Base-by-base conservation (phyloP, 2,888 invertebrate species). In the Muscina levida region DNA sequence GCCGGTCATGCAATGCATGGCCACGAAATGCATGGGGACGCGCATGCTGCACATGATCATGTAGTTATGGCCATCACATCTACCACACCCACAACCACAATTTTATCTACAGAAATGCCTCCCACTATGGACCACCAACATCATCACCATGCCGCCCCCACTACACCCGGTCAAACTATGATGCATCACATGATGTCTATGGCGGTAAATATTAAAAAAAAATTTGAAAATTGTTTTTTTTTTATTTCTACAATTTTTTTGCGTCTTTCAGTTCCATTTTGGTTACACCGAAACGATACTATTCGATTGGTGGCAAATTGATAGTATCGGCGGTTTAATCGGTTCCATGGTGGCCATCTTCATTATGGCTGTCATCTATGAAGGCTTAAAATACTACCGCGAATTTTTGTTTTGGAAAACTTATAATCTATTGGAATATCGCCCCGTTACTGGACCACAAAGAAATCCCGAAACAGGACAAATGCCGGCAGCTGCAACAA, bases 341-440 rank as follows among this genome's bases (percentile, higher is more conserved):
- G 96, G 95, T 53, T 98, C 98, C 3, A 97, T 98, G 92, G 91
- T 98, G 83, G 96, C 95, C 57, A 96, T 99, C 86, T 96, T 98
- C 88, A 92, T 97, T 82, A 93, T 98, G 93, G 98, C 98, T 5
- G 93, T 97, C 70, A 91, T 98, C 26, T 99, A 99, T 90, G 99
- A 99, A 92, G 98, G 97, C 82, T 90, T 93, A 1, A 93, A 93
- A 88, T 93, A 93, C 87, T 93, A 93, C 87, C 92, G 93, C 85
- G 96, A 96, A 91, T 95, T 94, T 91, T 92, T 97, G 59, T 94
- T 97, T 89, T 97, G 97, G 95, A 95, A 94, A 91, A 95, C 96
- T 1, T 96, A 96, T 89, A 95, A 96, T 86, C 93, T 95, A 2
- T 91, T 97, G 51, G 96, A 96, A 87, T 96, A 97, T 86, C 93